A percentile compares a stretch with the other conserved stretches of the same genome.
Conservation (phyloP, 2,888 invertebrate genomes). For the Apamea crenata region DNA sequence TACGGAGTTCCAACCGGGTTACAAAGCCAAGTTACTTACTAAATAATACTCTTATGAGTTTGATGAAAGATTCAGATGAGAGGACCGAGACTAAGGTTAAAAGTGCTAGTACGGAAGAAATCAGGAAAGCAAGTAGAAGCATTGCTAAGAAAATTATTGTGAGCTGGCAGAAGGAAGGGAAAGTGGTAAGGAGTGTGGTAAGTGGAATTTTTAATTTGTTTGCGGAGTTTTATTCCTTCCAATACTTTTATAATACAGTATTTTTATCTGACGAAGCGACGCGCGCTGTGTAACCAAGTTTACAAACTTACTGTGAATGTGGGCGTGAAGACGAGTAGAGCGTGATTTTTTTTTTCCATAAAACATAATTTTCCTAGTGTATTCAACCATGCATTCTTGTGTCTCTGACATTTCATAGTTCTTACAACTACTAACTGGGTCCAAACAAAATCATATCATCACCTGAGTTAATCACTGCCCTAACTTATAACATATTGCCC, state of each 20-base stretch:
- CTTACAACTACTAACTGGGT: neutral
- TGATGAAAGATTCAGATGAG: slow-evolving; percentile 49
- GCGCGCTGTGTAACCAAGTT: too few species aligned
- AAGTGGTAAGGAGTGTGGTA: slow-evolving; percentile 40
- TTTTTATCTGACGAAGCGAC: neutral
- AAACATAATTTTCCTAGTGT: neutral
- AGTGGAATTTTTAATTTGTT: slow-evolving; percentile 7
- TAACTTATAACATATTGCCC: neutral
- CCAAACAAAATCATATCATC: neutral
- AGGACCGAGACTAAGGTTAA: slow-evolving; percentile 27
- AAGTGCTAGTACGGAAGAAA: slow-evolving; percentile 35
- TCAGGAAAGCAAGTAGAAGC: slow-evolving; percentile 31
- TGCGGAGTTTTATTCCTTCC: too few species aligned
- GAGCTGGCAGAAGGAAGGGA: slow-evolving; percentile 22
- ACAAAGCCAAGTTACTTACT: slow-evolving; percentile 60
- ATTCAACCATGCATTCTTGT: neutral
- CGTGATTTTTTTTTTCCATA: neutral
- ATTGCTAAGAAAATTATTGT: slow-evolving; percentile 34
- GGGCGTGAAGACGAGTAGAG: too few species aligned
- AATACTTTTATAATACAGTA: too few species aligned
- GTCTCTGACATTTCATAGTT: neutral
- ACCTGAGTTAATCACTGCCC: too few species aligned
- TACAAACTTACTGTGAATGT: too few species aligned
- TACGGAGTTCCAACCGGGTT: slow-evolving; percentile 75
- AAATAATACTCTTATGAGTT: slow-evolving; percentile 53